These are phyloP conservation scores for Charina bottae DNA, from an alignment of 2,113 vertebrate genomes.

Conservation along the genomic window DNA sequence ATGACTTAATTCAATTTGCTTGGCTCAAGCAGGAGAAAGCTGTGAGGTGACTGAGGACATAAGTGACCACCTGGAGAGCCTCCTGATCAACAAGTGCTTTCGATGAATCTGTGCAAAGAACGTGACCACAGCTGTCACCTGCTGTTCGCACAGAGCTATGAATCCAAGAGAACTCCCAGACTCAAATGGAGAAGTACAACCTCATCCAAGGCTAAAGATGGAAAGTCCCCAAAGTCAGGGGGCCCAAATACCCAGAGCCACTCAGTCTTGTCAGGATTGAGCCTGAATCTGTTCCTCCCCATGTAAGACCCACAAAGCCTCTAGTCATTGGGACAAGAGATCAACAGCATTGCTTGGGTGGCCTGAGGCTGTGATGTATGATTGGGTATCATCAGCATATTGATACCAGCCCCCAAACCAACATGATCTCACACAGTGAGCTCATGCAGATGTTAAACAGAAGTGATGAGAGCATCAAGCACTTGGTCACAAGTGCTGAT, in stretches of 20 bases:
- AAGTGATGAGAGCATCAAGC: not conserved
- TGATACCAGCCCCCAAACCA: not conserved
- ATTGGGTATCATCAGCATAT: not conserved
- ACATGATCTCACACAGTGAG: not conserved
- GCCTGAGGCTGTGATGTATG: not conserved
- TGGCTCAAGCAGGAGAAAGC: conserved; percentile 32
- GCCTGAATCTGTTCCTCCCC: not conserved
- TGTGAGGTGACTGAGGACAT: not conserved
- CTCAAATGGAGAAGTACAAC: not conserved
- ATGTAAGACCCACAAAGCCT: not conserved
- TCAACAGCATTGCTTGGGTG: not conserved
- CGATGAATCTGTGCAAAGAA: not conserved
- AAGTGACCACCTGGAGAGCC: not conserved
- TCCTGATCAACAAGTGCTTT: not conserved
- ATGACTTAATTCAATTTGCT: conserved; percentile 43
- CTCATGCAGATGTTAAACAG: not conserved
- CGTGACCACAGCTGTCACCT: not conserved
- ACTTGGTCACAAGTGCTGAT: not conserved
- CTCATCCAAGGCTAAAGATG: not conserved
- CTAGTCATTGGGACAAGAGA: not conserved
- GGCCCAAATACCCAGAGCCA: not conserved
- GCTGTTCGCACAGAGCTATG: not conserved
- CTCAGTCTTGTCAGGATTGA: not conserved
- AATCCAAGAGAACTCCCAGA: not conserved
- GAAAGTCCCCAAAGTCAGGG: not conserved